Conservation (phyloP, 2,113 vertebrate species). For the Pogona vitticeps region DNA sequence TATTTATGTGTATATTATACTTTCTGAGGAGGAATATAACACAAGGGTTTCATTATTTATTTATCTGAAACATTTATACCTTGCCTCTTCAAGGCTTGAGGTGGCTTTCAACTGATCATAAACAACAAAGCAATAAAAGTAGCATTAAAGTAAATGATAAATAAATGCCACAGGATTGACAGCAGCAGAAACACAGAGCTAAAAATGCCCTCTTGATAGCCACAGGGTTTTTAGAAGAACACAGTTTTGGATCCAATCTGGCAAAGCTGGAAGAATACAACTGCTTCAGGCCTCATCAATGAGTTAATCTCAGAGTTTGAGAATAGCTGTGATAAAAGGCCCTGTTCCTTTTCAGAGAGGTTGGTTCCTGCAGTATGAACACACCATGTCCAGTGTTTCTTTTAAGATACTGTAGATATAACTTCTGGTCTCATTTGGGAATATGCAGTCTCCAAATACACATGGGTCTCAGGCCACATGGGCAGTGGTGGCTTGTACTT, state of each 20-base stretch:
- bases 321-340: not conserved
- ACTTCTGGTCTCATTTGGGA: not conserved
- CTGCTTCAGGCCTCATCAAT: not conserved
- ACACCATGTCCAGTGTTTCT: too few relatives aligned
- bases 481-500: too few relatives aligned
- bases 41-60: not conserved
- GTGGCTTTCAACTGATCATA: slow-evolving; percentile 1
- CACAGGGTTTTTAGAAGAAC: not conserved
- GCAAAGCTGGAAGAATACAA: not conserved
- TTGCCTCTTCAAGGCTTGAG: not conserved
- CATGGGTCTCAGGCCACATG: not conserved
- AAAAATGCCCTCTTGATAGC: not conserved
- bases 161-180: not conserved
- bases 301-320: not conserved
- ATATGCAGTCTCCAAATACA: too few relatives aligned
- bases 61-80: not conserved
- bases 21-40: not conserved
- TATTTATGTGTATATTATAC: not conserved
- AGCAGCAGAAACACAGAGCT: not conserved
- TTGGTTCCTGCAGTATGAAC: not conserved
- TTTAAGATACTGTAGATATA: not conserved
- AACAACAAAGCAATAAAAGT: not conserved
- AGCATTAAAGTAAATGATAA: not conserved
- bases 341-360: not conserved
- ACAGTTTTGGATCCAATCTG: not conserved